Percentiles rank a stretch among this genome's conserved stretches.
Evolutionary conservation across 2,113 vertebrate species (phyloP).

Genomic region (Istiophorus platypterus): DNA sequence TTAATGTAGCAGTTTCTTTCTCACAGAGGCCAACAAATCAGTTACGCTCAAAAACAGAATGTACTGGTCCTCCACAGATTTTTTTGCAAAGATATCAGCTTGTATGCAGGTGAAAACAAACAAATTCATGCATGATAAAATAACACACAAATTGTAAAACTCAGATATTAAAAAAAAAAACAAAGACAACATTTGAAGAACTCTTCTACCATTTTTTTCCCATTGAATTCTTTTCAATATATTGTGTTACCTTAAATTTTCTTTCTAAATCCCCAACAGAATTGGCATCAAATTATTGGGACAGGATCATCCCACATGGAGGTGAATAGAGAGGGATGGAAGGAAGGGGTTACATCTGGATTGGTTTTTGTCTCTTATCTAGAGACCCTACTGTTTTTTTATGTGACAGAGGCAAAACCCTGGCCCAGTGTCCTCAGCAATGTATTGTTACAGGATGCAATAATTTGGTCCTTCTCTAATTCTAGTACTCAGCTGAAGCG

Average conservation of each 20-base stretch:
- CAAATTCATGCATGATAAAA: not conserved
- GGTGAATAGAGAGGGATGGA: slow-evolving; percentile 10
- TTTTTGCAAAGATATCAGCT: not conserved
- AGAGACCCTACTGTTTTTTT: slow-evolving; percentile 9
- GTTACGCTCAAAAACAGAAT: not conserved
- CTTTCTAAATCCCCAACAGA: not conserved
- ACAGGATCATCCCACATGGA: slow-evolving; percentile 31
- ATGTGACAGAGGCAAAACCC: slow-evolving; percentile 29
- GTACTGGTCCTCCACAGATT: not conserved
- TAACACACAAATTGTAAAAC: not conserved
- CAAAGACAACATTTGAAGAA: not conserved
- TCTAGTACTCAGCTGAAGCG: not conserved
- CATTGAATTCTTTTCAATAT: not conserved
- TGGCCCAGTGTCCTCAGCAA: slow-evolving; percentile 3
- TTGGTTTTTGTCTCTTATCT: slow-evolving; percentile 46
- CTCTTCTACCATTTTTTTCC: not conserved
- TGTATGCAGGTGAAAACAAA: too few species aligned
- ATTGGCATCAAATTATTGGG: slow-evolving; percentile 7
- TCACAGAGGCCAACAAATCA: not conserved
- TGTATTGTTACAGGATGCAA: slow-evolving; percentile 19
- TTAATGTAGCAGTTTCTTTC: not conserved
- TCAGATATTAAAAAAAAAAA: not conserved
- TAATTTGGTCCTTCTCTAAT: slow-evolving; percentile 34
- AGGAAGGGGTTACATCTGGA: slow-evolving; percentile 49
- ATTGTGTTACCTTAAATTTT: slow-evolving; percentile 1